Evolutionary conservation across 2,888 invertebrate genomes (phyloP).

Genomic region (Rhaphigaster nebulosa): DNA sequence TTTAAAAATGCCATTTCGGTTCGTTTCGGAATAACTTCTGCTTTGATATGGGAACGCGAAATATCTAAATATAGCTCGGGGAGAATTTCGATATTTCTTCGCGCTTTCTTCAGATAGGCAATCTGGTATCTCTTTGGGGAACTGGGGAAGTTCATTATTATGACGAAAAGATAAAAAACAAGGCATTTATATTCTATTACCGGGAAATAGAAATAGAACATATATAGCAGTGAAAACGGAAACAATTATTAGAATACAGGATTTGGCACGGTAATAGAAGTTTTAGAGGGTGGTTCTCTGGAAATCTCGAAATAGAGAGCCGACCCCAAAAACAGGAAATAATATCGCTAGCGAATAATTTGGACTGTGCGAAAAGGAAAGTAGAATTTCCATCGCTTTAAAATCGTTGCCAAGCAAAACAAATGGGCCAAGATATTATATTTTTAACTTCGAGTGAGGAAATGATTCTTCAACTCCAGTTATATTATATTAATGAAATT

Average conservation of each 20-base stretch:
- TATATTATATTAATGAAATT: not conserved
- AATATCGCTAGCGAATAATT: not conserved
- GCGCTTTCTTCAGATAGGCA: not conserved
- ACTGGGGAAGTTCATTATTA: not conserved
- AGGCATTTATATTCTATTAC: not conserved
- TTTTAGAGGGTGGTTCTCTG: not conserved
- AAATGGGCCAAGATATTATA: not conserved
- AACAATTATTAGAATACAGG: not conserved
- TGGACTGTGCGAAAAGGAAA: slow-evolving; percentile 19
- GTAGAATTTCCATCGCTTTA: not conserved
- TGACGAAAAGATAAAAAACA: not conserved
- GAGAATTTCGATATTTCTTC: not conserved
- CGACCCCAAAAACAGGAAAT: not conserved
- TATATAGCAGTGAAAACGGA: not conserved
- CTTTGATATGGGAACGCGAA: slow-evolving; percentile 1
- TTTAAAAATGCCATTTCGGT: not conserved
- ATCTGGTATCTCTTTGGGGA: not conserved
- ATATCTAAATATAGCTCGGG: not conserved
- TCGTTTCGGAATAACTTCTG: not conserved
- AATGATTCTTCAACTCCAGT: not conserved
- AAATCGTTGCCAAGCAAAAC: not conserved
- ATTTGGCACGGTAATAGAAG: not conserved
- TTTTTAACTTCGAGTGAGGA: not conserved
- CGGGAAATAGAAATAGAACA: not conserved
- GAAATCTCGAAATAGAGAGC: not conserved